Evolutionary conservation across 2,888 invertebrate species (phyloP), one percentile per base, ranked within the genome.

Genomic region (Tiliacea aurago): DNA sequence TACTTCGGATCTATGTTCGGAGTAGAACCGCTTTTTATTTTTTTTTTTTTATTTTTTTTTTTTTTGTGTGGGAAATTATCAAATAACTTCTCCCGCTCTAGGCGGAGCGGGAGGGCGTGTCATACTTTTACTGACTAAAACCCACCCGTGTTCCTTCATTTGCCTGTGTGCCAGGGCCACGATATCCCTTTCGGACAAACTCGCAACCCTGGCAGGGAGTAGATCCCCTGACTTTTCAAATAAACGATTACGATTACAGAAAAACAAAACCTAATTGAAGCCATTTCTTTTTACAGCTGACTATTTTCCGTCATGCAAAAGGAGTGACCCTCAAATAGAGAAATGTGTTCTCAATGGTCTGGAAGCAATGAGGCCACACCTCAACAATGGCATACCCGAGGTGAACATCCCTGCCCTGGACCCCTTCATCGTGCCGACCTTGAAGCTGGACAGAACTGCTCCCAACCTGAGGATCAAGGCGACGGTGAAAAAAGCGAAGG

Each of bases 381-480:
- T 91, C 6, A 87, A 78, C 61, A 75, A 65, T 0, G 91, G 91
- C 4, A 90, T 91, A 28, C 86, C 91, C 11, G 91, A 91, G 69
- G 86, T 89, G 33, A 90, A 90, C 66, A 86, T 91, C 55, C 91
- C 91, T 3, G 68, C 86, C 0, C 55, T 91, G 80, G 98, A 98
- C 79, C 98, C 98, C 0, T 96, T 98, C 80, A 93, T 91, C 15
- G 95, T 98, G 20, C 97, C 98, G 0, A 97, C 97, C 69, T 94
- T 98, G 77, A 97, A 97, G 84, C 97, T 98, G 81, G 97, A 97
- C 90, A 97, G 98, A 86, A 97, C 97, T 0, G 96, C 97, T 11
- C 97, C 98, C 1, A 97, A 98, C n/a, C 96, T 98, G 37, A 97
- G 97, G 76, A 90, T 98, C 23, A 97, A 97, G 83, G 98, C 98